Base-by-base conservation (phyloP, 2,797 vertebrate genomes). In the Hydrocynus forskahlii region DNA sequence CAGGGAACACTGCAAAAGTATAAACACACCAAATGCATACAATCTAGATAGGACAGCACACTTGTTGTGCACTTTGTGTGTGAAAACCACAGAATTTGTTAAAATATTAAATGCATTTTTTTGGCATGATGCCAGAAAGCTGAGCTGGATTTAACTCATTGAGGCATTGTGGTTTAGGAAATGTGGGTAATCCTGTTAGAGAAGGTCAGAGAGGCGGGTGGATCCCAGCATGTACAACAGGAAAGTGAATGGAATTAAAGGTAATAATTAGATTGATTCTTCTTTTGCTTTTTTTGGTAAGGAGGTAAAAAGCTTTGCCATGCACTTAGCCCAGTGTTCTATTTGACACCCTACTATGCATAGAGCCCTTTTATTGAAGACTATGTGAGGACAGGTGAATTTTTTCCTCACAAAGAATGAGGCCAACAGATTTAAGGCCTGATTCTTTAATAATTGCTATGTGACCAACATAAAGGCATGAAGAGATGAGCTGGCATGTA, bases 1-100 rank as follows among this genome's bases (percentile, higher is more conserved):
- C 13, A 23, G 72, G 13, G 19, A 69, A 55, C 50, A 55, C 70
- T 10, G 38, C 35, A 17, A 70, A 88, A 79, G 74, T 55, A 80
- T 80, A 83, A 62, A 64, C 17, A 57, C 54, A 57, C 72, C 7
- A 8, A 57, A 17, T 25, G 6, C 54, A 74, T 57, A 10, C 40
- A n/a, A 40, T 40, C 70, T 57, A 16, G 29, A 38, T 16, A 19
- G 52, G 29, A 73, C 12, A 54, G 5, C 70, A 40, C 17, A 35
- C 16, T 73, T 52, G 52, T 57, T 38, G 52, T 19, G 50, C 50
- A 19, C 25, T 55, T 35, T 19, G 23, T 72, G 50, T 19, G 50
- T 35, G 35, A 35, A 14, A 17, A 73, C 16, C 48, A 14, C 25
- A 73, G 52, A 14, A 21, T 68, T 21, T 68, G 38, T 45, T 12